phyloP scores from a whole-genome alignment of 2,113 vertebrate genomes.

The Condylura cristata region DNA sequence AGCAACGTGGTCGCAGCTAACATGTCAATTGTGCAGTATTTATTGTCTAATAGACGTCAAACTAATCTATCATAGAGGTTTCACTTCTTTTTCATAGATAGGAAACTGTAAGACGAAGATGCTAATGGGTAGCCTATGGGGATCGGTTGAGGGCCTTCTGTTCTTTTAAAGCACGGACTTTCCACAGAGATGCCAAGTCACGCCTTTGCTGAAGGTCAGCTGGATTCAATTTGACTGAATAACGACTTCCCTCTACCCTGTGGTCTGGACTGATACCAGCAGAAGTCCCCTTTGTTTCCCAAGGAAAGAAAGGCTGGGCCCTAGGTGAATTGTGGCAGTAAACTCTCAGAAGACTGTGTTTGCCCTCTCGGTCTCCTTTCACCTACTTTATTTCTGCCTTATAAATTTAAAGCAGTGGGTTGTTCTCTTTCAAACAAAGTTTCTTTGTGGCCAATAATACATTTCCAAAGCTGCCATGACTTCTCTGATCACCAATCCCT shows the following conservation, averaged over 20 bases:
- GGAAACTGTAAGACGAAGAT: neutral
- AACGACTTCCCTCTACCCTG: neutral
- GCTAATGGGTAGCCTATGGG: neutral
- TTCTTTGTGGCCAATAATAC: neutral
- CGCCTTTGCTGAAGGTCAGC: neutral
- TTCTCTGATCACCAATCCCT: neutral
- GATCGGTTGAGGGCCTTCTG: neutral
- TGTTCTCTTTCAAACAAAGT: neutral
- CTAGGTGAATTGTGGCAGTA: neutral
- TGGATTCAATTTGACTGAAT: neutral
- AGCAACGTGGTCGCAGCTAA: neutral
- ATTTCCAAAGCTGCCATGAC: conserved; percentile 1
- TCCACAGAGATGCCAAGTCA: neutral
- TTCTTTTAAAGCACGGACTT: neutral
- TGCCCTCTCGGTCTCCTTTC: conserved; percentile 34
- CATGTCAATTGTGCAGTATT: neutral
- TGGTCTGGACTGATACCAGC: neutral
- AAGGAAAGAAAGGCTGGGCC: neutral
- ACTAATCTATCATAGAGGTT: neutral
- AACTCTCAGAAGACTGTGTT: conserved; percentile 4
- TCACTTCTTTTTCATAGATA: neutral
- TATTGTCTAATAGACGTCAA: neutral
- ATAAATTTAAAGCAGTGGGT: conserved; percentile 32
- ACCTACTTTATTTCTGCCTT: conserved; percentile 37
- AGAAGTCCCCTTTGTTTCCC: neutral